Conservation (phyloP, 2,797 vertebrate species). For the Sebastes minor region DNA sequence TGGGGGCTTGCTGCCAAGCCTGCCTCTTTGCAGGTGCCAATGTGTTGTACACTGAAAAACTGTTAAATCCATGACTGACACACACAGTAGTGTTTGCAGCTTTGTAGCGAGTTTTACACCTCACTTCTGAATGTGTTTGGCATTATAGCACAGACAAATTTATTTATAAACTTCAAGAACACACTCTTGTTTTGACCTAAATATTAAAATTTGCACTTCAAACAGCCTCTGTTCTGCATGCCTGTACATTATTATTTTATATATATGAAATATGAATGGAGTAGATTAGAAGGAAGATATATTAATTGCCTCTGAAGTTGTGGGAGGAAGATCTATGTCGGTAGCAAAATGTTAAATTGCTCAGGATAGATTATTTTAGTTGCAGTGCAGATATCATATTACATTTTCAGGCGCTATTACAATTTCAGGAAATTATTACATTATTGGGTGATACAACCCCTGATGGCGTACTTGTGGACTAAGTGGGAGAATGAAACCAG, state of each 20-base stretch:
- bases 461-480: not conserved
- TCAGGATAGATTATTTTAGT: not conserved
- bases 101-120: slow-evolving; percentile 1
- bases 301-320: not conserved
- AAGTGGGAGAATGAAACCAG: not conserved
- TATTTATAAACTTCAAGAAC: not conserved
- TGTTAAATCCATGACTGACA: slow-evolving; percentile 35
- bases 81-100: slow-evolving; percentile 11
- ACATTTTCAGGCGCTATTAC: not conserved
- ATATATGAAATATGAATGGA: too few relatives aligned
- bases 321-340: not conserved
- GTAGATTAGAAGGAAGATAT: not conserved
- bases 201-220: not conserved
- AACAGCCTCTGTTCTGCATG: not conserved
- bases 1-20: slow-evolving; percentile 41
- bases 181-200: not conserved
- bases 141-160: not conserved
- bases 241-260: not conserved
- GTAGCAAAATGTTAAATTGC: not conserved
- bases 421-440: not conserved
- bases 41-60: slow-evolving; percentile 22
- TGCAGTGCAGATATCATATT: not conserved
- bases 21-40: slow-evolving; percentile 58
- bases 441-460: not conserved
- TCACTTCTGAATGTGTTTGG: not conserved